Evolutionary conservation across 2,888 invertebrate genomes (phyloP), one percentile per base, ranked within the genome.

Genomic region (Morpho achilles): DNA sequence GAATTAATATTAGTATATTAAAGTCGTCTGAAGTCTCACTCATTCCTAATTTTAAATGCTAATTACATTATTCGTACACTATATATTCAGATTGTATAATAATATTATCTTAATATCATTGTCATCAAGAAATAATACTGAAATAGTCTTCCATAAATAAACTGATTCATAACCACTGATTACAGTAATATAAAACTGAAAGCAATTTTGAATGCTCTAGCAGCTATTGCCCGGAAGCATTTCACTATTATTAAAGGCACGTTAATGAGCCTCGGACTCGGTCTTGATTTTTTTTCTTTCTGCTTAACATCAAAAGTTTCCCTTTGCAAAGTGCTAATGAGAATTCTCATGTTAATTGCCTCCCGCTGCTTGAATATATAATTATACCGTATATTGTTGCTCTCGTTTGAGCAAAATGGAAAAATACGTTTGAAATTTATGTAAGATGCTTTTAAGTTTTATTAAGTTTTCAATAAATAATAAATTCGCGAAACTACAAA

Each of bases 281-380:
- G 82, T 81, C 85, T 85, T 83, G 73, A 79, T 78, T 79, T 86
- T 87, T 87, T 87, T 79, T 63, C 59, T 75, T 77, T 75, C 83
- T 83, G 79, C 78, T 84, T 82, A 81, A 81, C 85, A 86, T 87
- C 85, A 86, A 84, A 87, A 87, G 87, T 87, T 85, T 82, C 77
- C 81, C 78, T 86, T 86, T 83, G 78, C 84, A 73, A 79, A 77
- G 79, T 75, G 80, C 80, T 84, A 86, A 87, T 81, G 86, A 87
- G 87, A 80, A 84, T 82, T 84, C 82, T 79, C 80, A 83, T 83
- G 84, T 82, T 87, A 87, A 87, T 87, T 87, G 83, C 82, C 84
- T 76, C 73, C 72, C 74, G 73, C 71, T 77, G 71, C 75, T 76
- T 72, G 87, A 85, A 87, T 85, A 78, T 83, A 81, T 84, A 85